Evolutionary conservation across 2,113 vertebrate species (phyloP).

Genomic region (Taurulus bubalis): DNA sequence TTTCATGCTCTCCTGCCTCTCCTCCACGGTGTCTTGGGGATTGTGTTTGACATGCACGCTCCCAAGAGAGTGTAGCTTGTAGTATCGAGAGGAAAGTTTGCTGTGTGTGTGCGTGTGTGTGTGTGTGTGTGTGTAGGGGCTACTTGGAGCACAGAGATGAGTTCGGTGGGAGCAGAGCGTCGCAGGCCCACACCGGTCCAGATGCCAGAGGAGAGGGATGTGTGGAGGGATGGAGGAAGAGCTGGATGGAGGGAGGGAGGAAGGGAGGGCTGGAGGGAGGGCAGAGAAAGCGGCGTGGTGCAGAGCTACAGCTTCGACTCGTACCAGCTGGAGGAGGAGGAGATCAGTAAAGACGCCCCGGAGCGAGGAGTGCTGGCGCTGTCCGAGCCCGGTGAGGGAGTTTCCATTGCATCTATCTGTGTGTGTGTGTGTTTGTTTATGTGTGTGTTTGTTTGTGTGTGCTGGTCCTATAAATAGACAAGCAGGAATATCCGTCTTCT

Average conservation of each 20-base stretch:
- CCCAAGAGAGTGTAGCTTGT: slow-evolving; percentile 34
- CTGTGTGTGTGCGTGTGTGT: slow-evolving; percentile 22
- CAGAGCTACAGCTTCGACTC: slow-evolving; percentile 96
- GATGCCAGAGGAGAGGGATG: slow-evolving; percentile 82
- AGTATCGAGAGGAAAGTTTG: slow-evolving; percentile 1
- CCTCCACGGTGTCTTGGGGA: slow-evolving; percentile 18
- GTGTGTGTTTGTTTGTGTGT: slow-evolving; percentile 22
- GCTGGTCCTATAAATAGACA: slow-evolving; percentile 38
- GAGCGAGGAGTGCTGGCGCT: slow-evolving; percentile 88
- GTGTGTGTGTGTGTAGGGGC: slow-evolving; percentile 14
- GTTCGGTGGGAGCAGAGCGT: slow-evolving; percentile 85
- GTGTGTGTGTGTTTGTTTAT: slow-evolving; percentile 24
- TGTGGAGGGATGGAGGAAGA: slow-evolving; percentile 69
- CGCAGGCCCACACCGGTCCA: slow-evolving; percentile 84
- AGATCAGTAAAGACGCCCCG: slow-evolving; percentile 83
- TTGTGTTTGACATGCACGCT: slow-evolving; percentile 60
- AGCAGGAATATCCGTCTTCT: neutral
- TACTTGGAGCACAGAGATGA: slow-evolving; percentile 78
- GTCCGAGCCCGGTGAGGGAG: slow-evolving; percentile 88
- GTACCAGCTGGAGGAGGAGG: slow-evolving; percentile 93
- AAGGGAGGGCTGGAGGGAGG: slow-evolving; percentile 75
- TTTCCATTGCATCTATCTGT: slow-evolving; percentile 20
- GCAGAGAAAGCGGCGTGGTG: slow-evolving; percentile 84
- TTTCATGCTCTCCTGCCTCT: slow-evolving; percentile 16
- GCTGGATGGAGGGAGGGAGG: slow-evolving; percentile 67